phyloP scores from a whole-genome alignment of 2,888 invertebrate species.

The Chloromyia formosa region DNA sequence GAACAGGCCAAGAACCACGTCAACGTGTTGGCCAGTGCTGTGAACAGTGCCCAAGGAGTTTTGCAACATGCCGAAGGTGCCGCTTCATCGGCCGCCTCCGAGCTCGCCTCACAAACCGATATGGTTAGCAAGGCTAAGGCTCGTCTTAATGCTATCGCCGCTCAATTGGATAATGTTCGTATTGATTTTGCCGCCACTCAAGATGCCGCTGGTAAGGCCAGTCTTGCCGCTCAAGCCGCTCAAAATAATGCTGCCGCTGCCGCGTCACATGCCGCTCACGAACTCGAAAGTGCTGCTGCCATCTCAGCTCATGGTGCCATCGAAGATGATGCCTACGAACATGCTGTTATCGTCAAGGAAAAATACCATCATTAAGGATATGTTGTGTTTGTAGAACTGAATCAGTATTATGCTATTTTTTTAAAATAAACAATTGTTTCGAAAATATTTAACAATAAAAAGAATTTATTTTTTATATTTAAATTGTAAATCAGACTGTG shows the following conservation, averaged over 20 bases:
- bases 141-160: constrained; percentile 70
- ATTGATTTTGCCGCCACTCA: constrained; percentile 77
- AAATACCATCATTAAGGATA: constrained; percentile 9
- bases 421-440: background rate
- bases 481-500: too few species aligned
- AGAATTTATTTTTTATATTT: too few species aligned
- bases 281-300: constrained; percentile 7
- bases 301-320: constrained; percentile 9
- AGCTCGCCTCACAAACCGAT: constrained; percentile 75
- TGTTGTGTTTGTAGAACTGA: background rate
- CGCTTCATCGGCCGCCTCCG: constrained; percentile 75
- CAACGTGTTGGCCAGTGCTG: constrained; percentile 72
- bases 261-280: constrained; percentile 72
- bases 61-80: constrained; percentile 75
- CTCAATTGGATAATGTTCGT: constrained; percentile 72
- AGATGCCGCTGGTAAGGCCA: constrained; percentile 72
- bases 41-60: constrained; percentile 72
- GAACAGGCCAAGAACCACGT: constrained; percentile 75
- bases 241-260: constrained; percentile 77
- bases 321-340: constrained; percentile 8
- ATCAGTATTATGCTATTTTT: background rate
- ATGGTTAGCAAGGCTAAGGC: constrained; percentile 80
- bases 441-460: background rate
- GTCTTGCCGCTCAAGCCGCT: constrained; percentile 71
- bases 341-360: constrained; percentile 3